Percentiles rank a stretch among this genome's conserved stretches.
phyloP scores from a whole-genome alignment of 2,113 vertebrate species.

The Pterocles burchelli region DNA sequence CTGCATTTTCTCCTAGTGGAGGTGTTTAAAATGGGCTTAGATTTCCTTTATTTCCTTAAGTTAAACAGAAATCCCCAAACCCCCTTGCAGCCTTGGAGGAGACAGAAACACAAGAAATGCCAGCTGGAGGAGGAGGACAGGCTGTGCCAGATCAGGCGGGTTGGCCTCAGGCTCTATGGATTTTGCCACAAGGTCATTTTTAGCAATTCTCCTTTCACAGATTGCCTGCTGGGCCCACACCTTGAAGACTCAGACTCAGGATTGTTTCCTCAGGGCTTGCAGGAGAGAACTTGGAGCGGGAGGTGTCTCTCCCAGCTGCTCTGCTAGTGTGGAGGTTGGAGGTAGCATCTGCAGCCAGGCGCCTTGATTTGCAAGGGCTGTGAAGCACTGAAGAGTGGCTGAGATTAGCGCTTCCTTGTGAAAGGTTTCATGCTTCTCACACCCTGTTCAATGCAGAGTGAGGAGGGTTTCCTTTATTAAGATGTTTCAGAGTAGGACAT shows the following conservation, averaged over 20 bases:
- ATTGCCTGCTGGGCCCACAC: background rate
- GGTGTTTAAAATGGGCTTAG: background rate
- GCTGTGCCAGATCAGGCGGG: rapidly evolving
- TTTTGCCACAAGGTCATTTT: background rate
- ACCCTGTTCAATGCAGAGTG: rapidly evolving
- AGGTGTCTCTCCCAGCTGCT: background rate
- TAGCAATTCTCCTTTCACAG: background rate
- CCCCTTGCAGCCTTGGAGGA: background rate
- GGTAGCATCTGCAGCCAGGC: background rate
- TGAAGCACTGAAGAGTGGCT: background rate
- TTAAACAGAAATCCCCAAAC: background rate
- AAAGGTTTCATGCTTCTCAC: background rate
- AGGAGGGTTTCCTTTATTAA: background rate
- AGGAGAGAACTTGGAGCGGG: background rate
- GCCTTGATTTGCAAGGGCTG: background rate
- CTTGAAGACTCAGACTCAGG: background rate
- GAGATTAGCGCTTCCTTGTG: background rate
- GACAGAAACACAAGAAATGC: background rate
- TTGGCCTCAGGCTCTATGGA: background rate
- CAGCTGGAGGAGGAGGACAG: background rate
- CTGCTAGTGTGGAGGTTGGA: background rate
- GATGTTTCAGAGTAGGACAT: background rate
- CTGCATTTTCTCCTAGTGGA: background rate
- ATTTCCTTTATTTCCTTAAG: background rate
- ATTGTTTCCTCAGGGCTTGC: background rate